Evolutionary conservation across 2,113 vertebrate species (phyloP), one percentile per base, ranked within the genome.

Genomic region (Pica pica): DNA sequence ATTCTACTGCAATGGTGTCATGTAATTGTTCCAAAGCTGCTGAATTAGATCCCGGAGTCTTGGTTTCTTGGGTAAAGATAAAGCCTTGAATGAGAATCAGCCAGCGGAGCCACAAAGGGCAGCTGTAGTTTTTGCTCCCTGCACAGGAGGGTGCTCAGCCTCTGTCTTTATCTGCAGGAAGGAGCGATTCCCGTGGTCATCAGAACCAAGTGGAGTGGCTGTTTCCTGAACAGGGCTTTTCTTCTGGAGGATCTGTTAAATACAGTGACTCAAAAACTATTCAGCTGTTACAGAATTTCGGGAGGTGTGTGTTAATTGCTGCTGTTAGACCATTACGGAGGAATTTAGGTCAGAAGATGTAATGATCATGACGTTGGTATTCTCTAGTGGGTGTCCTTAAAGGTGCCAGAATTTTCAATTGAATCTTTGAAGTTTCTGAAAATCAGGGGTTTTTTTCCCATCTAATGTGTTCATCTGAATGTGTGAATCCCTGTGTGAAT

Each of bases 101-200:
- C 49, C 50, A 35, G 79, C 1, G 0, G n/a, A 94, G 83, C 76
- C 83, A 73, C 90, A 88, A 93, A 94, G 83, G 76, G 79, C 90
- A 89, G 96, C 59, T 96, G 96, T 70, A 97, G 78, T 97, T 97
- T 96, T 87, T 94, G 91, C 91, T 97, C 52, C 4, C 80, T 96
- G 93, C 95, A 82, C 96, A 96, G 95, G 96, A 95, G 95, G 96
- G 96, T 97, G 96, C 96, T 97, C 95, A 94, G 60, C 89, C 78
- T 91, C 95, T 92, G 56, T 94, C 64, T 94, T 92, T 89, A 75
- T 75, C 60, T 1, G 7, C 60, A 26, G 70, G 60, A 86, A 93
- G 44, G 68, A 86, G 80, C 15, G 3, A 64, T 67, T 90, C 39
- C 80, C 87, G 11, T 53, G 93, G 44, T 64, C 91, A 71, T 47